Conservation (phyloP, 2,888 invertebrate genomes). For the Azorinus chamasolen region DNA sequence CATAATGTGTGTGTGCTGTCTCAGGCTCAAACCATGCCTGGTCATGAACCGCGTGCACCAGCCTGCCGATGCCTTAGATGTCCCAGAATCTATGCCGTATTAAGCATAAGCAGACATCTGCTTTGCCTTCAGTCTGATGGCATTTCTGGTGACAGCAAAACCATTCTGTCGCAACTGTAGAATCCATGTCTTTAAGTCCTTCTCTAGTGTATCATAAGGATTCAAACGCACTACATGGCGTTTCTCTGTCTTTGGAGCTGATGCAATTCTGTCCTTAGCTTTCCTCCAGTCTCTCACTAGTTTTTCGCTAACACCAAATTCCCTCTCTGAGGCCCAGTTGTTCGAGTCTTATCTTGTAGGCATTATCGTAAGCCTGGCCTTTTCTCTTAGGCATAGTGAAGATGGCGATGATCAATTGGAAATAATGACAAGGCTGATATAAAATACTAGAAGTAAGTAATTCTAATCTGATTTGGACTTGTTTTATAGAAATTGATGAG, state of each 20-base stretch:
- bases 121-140: too few relatives aligned
- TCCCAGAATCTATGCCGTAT: too few relatives aligned
- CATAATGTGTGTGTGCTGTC: constrained; percentile 40
- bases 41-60: constrained; percentile 19
- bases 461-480: too few relatives aligned
- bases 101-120: too few relatives aligned
- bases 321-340: constrained; percentile 14
- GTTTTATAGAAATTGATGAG: too few relatives aligned
- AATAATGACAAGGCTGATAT: too few relatives aligned
- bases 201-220: constrained; percentile 13
- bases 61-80: not conserved
- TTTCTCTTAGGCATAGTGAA: constrained; percentile 21
- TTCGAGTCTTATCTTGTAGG: constrained; percentile 20
- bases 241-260: constrained; percentile 5
- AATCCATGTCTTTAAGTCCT: constrained; percentile 8
- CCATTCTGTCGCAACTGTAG: constrained; percentile 6
- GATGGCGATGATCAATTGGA: too few relatives aligned
- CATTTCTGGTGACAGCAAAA: too few relatives aligned
- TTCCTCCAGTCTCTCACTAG: constrained; percentile 10
- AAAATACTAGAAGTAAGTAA: too few relatives aligned
- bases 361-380: constrained; percentile 5
- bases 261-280: constrained; percentile 1
- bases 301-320: too few relatives aligned
- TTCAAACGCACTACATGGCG: constrained; percentile 3
- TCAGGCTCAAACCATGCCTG: constrained; percentile 2